Percentiles rank a stretch among this genome's conserved stretches.
These are phyloP conservation scores for Ailurus styani DNA, from an alignment of 2,113 vertebrate species.

Conservation along the genomic window DNA sequence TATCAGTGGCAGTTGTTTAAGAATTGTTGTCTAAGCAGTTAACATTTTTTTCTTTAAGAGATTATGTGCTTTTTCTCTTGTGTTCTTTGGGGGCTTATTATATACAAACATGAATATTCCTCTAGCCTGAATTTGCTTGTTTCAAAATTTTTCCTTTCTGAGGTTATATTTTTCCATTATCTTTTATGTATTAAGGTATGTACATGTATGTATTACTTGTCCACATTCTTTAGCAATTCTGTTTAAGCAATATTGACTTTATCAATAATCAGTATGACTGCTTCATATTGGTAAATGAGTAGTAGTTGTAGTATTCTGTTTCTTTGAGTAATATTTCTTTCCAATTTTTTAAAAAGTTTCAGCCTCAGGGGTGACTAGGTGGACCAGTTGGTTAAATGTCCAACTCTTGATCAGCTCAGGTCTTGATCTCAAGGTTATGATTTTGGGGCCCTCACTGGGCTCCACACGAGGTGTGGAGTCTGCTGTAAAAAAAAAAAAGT, in stretches of 20 bases:
- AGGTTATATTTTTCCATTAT: not conserved
- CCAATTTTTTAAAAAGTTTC: not conserved
- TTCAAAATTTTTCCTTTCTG: not conserved
- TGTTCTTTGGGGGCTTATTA: not conserved
- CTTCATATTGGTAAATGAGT: not conserved
- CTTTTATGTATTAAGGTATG: not conserved
- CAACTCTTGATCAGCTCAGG: not conserved
- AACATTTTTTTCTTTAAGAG: not conserved
- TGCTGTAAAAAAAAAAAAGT: not conserved
- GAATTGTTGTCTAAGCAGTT: not conserved
- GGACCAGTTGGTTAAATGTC: not conserved
- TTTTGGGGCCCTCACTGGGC: not conserved
- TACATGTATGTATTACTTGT: not conserved
- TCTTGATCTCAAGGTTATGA: not conserved
- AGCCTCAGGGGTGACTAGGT: not conserved
- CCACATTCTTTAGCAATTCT: not conserved
- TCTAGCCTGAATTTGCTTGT: conserved; percentile 11
- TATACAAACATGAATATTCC: not conserved
- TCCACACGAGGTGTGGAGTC: not conserved
- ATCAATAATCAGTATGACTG: not conserved
- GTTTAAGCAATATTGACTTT: not conserved
- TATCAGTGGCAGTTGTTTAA: not conserved
- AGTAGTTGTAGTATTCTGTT: not conserved
- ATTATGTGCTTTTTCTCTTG: not conserved
- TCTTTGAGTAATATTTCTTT: not conserved